These are phyloP conservation scores for Solea solea DNA, from an alignment of 2,113 vertebrate species.

Conservation along the genomic window DNA sequence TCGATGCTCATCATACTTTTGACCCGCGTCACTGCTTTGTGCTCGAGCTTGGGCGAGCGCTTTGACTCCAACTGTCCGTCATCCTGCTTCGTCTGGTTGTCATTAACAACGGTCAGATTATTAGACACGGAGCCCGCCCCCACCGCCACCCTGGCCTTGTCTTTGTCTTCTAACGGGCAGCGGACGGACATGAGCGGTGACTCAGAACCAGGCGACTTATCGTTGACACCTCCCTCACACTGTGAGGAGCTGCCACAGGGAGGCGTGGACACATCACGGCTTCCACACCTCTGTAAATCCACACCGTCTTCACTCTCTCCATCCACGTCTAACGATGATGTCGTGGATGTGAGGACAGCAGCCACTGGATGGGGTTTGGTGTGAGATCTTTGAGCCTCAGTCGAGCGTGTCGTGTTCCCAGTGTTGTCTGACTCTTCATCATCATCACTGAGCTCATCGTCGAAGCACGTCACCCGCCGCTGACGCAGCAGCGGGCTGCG, in stretches of 20 bases:
- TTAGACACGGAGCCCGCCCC: background rate
- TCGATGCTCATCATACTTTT: slow-evolving; percentile 85
- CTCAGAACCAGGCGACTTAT: slow-evolving; percentile 19
- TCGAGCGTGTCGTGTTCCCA: slow-evolving; percentile 43
- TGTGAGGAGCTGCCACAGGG: slow-evolving; percentile 69
- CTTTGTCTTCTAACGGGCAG: slow-evolving; percentile 56
- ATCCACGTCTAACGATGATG: slow-evolving; percentile 67
- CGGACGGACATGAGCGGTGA: slow-evolving; percentile 75
- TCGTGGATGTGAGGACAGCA: slow-evolving; percentile 60
- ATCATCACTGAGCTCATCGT: slow-evolving; percentile 83
- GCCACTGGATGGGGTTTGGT: slow-evolving; percentile 61
- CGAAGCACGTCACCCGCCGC: slow-evolving; percentile 83
- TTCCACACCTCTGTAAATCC: slow-evolving; percentile 57
- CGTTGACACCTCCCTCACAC: slow-evolving; percentile 57
- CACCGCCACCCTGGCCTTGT: slow-evolving; percentile 51
- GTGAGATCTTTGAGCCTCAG: slow-evolving; percentile 5
- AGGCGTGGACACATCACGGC: slow-evolving; percentile 68
- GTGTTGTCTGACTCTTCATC: slow-evolving; percentile 71
- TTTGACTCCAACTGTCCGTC: slow-evolving; percentile 81
- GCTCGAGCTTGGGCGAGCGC: slow-evolving; percentile 88
- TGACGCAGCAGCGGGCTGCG: slow-evolving; percentile 90
- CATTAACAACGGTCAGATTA: slow-evolving; percentile 74
- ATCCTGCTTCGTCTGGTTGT: slow-evolving; percentile 62
- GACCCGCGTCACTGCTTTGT: slow-evolving; percentile 82
- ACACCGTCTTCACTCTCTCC: slow-evolving; percentile 68